Evolutionary conservation across 2,888 invertebrate species (phyloP), one percentile per base, ranked within the genome.

Genomic region (Nemoura dubitans): DNA sequence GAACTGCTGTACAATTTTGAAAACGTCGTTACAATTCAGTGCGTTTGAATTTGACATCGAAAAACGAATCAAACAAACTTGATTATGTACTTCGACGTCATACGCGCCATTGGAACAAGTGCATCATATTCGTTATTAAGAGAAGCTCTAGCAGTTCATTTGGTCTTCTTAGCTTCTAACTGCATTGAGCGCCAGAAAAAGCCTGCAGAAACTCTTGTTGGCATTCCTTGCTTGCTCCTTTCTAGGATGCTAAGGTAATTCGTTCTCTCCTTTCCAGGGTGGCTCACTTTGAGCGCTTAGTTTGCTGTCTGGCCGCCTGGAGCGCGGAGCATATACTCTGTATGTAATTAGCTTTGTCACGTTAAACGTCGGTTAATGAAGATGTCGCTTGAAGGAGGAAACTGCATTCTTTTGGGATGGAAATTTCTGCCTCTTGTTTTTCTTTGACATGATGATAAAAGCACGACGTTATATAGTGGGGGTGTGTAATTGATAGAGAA

Each of bases 291-390:
- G 59, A 21, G 21, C 59, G 59, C 59, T 36, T 85, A 42, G 76
- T 42, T 36, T 28, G 78, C 29, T 28, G 16, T 81, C 30, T 81
- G n/a, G 28, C 81, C 30, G 81, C n/a, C 81, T 7, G 29, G 27
- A 14, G 84, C 59, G 84, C 5, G 28, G 84, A 7, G 28, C 84
- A 28, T 42, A 42, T 28, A 26, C 83, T 27, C 25, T 27, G 43
- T 28, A 76, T 59, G 28, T 59, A 29, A 29, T 43, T 29, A 29
- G 84, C 76, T 81, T 84, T 84, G 59, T 76, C 84, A 76, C 27
- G 76, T 28, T 30, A 84, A 84, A 28, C 43, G 76, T 84, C 42
- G 84, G 6, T 76, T 84, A 76, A 76, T 84, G 81, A 81, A 81
- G 81, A 81, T 81, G 81, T 30, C 30, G 3, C 29, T 81, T 30